Conservation (phyloP, 2,797 vertebrate species). For the Sebastes taczanowskii region DNA sequence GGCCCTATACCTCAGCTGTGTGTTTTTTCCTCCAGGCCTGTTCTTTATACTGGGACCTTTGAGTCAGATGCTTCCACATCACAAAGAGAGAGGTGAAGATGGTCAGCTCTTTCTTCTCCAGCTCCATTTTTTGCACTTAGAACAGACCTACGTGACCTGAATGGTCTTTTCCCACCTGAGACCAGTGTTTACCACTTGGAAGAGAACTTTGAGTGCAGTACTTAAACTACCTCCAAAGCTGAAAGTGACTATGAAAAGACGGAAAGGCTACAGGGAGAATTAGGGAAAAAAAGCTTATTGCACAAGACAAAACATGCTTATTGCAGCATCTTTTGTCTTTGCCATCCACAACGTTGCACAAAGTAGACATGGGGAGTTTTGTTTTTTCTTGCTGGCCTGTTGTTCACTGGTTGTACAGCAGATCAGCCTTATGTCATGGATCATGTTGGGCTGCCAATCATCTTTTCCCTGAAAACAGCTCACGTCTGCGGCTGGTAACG, state of each 20-base stretch:
- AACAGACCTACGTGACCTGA: background rate
- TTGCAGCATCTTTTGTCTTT: slow-evolving; percentile 15
- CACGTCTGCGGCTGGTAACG: background rate
- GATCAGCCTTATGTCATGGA: background rate
- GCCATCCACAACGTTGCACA: background rate
- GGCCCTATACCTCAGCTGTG: background rate
- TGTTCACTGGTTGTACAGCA: background rate
- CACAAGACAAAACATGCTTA: slow-evolving; percentile 23
- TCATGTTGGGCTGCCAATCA: too few species aligned
- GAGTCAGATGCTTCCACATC: background rate
- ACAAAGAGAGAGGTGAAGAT: background rate
- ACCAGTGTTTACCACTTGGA: background rate
- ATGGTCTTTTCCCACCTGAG: background rate
- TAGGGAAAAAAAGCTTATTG: slow-evolving; percentile 2
- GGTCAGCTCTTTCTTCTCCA: background rate
- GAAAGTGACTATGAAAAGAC: background rate
- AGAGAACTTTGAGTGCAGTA: background rate
- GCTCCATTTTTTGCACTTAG: background rate
- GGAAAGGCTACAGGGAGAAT: slow-evolving; percentile 19
- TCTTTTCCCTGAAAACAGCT: too few species aligned
- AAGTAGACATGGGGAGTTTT: background rate
- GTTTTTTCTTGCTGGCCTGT: background rate
- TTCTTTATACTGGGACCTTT: background rate
- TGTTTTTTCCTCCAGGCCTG: background rate
- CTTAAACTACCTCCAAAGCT: background rate